A percentile compares a stretch with the other conserved stretches of the same genome.
phyloP scores from a whole-genome alignment of 2,797 vertebrate genomes.

The Melanotaenia boesemani region DNA sequence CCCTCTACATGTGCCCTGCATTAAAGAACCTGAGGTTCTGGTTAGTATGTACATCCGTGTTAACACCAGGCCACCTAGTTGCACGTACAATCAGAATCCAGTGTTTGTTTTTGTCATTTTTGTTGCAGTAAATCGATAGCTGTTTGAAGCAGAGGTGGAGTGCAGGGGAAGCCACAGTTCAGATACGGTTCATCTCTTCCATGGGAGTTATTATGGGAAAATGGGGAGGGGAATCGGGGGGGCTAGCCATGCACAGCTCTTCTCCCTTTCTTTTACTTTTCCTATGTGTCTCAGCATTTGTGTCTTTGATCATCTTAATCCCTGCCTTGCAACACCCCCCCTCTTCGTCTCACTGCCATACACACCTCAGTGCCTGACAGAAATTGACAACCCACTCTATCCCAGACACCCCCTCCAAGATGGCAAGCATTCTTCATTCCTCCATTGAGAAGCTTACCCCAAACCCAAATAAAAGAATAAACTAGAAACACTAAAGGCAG shows the following conservation, averaged over 20 bases:
- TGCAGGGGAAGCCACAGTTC: conserved; percentile 56
- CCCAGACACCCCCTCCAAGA: conserved; percentile 54
- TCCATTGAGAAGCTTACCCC: conserved; percentile 51
- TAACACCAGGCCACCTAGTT: conserved; percentile 38
- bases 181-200: conserved; percentile 70
- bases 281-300: conserved; percentile 71
- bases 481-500: conserved; percentile 48
- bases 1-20: conserved; percentile 45
- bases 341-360: conserved; percentile 65
- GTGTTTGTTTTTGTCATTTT: conserved; percentile 61
- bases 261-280: conserved; percentile 71
- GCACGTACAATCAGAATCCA: conserved; percentile 36
- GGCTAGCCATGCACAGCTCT: conserved; percentile 57
- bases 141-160: conserved; percentile 60
- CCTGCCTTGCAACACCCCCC: conserved; percentile 62
- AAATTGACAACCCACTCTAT: conserved; percentile 78
- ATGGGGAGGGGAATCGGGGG: conserved; percentile 5
- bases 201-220: conserved; percentile 72
- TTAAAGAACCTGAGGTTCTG: conserved; percentile 15
- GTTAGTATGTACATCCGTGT: conserved; percentile 35
- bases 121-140: conserved; percentile 57
- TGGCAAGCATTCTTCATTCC: conserved; percentile 60
- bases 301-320: conserved; percentile 84
- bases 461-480: conserved; percentile 44
- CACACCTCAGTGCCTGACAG: conserved; percentile 77